phyloP scores from a whole-genome alignment of 1,140 invertebrate species.

The Frieseomelitta varia region DNA sequence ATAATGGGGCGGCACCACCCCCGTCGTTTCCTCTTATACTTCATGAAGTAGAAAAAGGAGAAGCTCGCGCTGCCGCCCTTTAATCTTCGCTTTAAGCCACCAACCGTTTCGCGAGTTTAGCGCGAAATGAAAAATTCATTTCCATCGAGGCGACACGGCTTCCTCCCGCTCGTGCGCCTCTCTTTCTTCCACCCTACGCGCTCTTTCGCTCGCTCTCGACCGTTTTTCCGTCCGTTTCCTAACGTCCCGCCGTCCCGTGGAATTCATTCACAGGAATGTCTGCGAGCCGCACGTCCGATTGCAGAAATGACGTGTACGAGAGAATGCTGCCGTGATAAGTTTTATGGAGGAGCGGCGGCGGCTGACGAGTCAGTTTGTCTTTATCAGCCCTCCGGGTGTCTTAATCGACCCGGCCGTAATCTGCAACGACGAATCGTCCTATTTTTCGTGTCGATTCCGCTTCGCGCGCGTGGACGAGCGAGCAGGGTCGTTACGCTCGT shows the following conservation, averaged over 20 bases:
- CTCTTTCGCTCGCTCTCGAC: background rate
- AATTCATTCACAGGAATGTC: constrained; percentile 61
- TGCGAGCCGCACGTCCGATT: constrained; percentile 23
- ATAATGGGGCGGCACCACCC: constrained; percentile 67
- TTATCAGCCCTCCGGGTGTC: background rate
- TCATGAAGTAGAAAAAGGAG: constrained; percentile 65
- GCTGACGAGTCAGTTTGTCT: background rate
- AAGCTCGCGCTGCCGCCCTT: constrained; percentile 63
- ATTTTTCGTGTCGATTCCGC: background rate
- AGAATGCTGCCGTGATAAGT: background rate
- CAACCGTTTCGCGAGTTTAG: constrained; percentile 74
- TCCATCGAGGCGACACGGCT: constrained; percentile 61
- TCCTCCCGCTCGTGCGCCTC: constrained; percentile 35
- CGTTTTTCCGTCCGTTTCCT: constrained; percentile 62
- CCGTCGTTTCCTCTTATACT: constrained; percentile 65
- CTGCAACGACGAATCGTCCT: background rate
- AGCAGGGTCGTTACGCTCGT: constrained; percentile 10
- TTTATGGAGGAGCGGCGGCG: background rate
- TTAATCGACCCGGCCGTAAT: background rate
- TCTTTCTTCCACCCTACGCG: constrained; percentile 8
- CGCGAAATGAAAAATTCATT: constrained; percentile 75
- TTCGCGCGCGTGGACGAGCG: background rate
- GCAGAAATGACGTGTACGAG: constrained; percentile 9
- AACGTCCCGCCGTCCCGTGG: constrained; percentile 48
- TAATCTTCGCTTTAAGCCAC: constrained; percentile 74